These are phyloP conservation scores for Caenorhabditis inopinata DNA, from an alignment of 1,140 invertebrate genomes.

Conservation along the genomic window DNA sequence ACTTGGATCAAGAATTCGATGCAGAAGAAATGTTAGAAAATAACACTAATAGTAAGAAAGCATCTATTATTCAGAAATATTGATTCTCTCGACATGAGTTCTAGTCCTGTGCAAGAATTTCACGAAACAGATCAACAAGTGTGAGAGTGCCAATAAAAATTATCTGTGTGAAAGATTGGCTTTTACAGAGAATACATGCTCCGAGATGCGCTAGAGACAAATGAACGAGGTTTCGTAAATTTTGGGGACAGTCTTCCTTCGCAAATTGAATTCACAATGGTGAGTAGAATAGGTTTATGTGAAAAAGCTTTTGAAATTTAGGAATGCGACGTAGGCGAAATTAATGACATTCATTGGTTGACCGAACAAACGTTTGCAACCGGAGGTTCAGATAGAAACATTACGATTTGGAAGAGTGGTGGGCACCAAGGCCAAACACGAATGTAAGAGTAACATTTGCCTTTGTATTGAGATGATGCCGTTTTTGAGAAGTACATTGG, in stretches of 20 bases:
- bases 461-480: no score
- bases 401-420: constrained; percentile 33
- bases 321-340: constrained; percentile 46
- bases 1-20: constrained; percentile 7
- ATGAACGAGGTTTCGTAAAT: background rate
- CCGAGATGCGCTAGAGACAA: background rate
- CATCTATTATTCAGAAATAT: no score
- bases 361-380: constrained; percentile 39
- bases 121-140: background rate
- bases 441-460: constrained; percentile 39
- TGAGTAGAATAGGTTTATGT: background rate
- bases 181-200: background rate
- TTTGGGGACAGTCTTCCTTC: constrained; percentile 40
- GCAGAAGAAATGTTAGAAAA: background rate
- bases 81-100: background rate
- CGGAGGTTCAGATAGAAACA: constrained; percentile 36
- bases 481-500: background rate
- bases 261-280: constrained; percentile 1
- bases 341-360: constrained; percentile 42
- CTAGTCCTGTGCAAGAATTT: background rate
- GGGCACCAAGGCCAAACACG: constrained; percentile 21
- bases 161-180: no score
- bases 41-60: background rate
- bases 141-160: no score
- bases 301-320: background rate